A percentile compares a stretch with the other conserved stretches of the same genome.
Evolutionary conservation across 2,888 invertebrate species (phyloP).

Genomic region (Cephalotes varians): DNA sequence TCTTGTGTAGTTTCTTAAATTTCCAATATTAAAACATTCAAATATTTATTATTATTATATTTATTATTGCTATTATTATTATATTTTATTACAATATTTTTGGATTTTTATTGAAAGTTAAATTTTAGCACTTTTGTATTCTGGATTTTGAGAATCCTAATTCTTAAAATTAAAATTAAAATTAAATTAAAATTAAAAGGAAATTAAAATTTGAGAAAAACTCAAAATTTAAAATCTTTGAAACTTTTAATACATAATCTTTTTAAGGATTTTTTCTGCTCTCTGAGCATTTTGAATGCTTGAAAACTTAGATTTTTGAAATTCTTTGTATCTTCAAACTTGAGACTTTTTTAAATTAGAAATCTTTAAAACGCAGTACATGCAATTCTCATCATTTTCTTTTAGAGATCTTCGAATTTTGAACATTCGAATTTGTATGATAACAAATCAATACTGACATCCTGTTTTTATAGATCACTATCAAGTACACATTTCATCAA

Average conservation of each 20-base stretch:
- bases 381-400: neutral
- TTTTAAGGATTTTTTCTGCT: neutral
- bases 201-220: neutral
- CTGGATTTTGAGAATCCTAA: neutral
- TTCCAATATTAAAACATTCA: neutral
- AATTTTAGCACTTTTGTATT: neutral
- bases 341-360: neutral
- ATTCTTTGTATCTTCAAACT: neutral
- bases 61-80: too few relatives aligned
- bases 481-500: constrained; percentile 42
- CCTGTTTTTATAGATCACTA: constrained; percentile 42
- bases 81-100: neutral
- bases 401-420: neutral
- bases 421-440: neutral
- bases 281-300: neutral
- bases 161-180: neutral
- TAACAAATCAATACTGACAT: constrained; percentile 13
- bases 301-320: neutral
- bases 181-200: neutral
- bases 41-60: neutral
- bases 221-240: neutral
- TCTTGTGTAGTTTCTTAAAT: neutral
- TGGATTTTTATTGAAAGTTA: neutral
- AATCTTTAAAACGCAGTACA: neutral
- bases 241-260: neutral